phyloP scores from a whole-genome alignment of 2,888 invertebrate species.

The Drosophila buzzatii region DNA sequence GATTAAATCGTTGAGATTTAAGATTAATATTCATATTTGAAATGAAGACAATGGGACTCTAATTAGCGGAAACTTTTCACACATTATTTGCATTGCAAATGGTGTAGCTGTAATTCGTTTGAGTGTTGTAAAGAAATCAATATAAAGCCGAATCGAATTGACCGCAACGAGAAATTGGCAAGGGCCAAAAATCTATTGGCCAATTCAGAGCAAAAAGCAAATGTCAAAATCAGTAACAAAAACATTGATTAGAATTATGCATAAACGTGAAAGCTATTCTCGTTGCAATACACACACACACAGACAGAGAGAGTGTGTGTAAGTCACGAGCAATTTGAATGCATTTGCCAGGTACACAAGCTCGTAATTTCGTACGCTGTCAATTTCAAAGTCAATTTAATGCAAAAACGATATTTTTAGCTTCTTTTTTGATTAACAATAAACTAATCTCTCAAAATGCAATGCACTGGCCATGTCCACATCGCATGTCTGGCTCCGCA shows the following conservation, averaged over 20 bases:
- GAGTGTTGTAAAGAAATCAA: constrained; percentile 43
- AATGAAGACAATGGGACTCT: constrained; percentile 15
- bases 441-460: constrained; percentile 71
- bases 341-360: constrained; percentile 39
- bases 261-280: constrained; percentile 36
- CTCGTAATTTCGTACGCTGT: constrained; percentile 62
- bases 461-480: constrained; percentile 18
- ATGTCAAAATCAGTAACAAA: constrained; percentile 57
- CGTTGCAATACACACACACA: constrained; percentile 14
- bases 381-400: constrained; percentile 77
- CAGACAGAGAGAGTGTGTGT: neutral
- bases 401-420: constrained; percentile 68
- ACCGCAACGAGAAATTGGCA: constrained; percentile 41
- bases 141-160: constrained; percentile 29
- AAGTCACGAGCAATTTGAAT: constrained; percentile 36
- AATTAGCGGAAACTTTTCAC: constrained; percentile 20
- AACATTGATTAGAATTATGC: constrained; percentile 57
- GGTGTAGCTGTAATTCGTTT: constrained; percentile 9
- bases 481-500: constrained; percentile 30
- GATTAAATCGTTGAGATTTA: neutral
- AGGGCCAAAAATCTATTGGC: constrained; percentile 12
- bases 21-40: constrained; percentile 28
- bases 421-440: constrained; percentile 81
- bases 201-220: constrained; percentile 47
- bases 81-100: constrained; percentile 61